Evolutionary conservation across 1,140 invertebrate species (phyloP).

Genomic region (Protaetia brevitarsis): DNA sequence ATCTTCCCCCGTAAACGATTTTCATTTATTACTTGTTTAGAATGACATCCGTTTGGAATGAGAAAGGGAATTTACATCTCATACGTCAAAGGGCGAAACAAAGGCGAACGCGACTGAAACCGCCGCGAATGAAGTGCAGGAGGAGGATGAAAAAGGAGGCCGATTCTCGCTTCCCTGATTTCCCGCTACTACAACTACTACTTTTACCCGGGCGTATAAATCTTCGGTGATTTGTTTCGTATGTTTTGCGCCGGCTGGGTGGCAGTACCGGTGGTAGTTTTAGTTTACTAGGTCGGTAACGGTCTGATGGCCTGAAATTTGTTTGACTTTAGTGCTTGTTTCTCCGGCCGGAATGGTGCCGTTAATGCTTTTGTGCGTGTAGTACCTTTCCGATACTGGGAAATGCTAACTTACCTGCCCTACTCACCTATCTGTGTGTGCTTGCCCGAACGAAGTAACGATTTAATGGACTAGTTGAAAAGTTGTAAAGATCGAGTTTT

Average conservation of each 20-base stretch:
- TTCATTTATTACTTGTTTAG: constrained; percentile 3
- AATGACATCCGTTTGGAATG: no score
- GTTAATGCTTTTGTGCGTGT: constrained; percentile 5
- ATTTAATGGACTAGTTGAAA: no score
- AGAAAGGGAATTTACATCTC: background rate
- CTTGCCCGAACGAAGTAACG: no score
- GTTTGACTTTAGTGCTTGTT: constrained; percentile 18
- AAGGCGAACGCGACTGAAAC: background rate
- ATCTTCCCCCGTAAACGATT: background rate
- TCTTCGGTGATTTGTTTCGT: constrained; percentile 19
- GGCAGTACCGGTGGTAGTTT: background rate
- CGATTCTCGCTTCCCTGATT: background rate
- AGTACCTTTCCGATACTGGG: constrained; percentile 9
- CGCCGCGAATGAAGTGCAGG: background rate
- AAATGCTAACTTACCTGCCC: no score
- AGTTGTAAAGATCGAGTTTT: no score
- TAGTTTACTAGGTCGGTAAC: constrained; percentile 19
- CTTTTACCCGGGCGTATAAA: constrained; percentile 7
- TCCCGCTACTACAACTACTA: background rate
- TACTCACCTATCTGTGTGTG: no score
- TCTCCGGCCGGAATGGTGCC: background rate
- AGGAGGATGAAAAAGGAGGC: background rate
- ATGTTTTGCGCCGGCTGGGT: constrained; percentile 1
- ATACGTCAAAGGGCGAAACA: background rate
- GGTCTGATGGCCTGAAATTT: constrained; percentile 19